Evolutionary conservation across 2,797 vertebrate genomes (phyloP).

Genomic region (Labeo calbasu): DNA sequence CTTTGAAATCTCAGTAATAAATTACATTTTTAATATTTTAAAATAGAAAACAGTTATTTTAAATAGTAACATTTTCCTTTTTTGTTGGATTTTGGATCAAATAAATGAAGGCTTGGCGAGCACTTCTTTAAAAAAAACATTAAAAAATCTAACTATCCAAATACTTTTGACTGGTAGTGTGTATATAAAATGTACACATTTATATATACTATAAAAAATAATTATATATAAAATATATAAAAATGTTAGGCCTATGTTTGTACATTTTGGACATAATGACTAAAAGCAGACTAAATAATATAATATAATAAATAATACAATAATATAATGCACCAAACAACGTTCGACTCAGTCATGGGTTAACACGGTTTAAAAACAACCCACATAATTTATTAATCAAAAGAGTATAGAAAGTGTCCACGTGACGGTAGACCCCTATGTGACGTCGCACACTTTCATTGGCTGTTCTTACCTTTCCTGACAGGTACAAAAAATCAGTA

Average conservation of each 20-base stretch:
- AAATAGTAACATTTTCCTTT: too few relatives aligned
- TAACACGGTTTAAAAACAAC: neutral
- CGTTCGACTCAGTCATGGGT: neutral
- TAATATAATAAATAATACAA: neutral
- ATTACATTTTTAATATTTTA: too few relatives aligned
- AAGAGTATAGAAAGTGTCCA: neutral
- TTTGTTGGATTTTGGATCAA: too few relatives aligned
- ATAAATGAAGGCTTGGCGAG: too few relatives aligned
- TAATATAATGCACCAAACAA: neutral
- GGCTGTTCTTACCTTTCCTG: conserved; percentile 45
- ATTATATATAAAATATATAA: neutral
- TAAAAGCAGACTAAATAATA: neutral
- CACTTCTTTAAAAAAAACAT: too few relatives aligned
- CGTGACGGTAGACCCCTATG: conserved; percentile 13
- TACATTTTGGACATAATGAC: too few relatives aligned
- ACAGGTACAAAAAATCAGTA: conserved; percentile 49
- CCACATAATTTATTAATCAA: neutral
- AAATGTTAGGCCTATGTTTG: too few relatives aligned
- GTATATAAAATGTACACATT: too few relatives aligned
- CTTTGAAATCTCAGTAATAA: too few relatives aligned
- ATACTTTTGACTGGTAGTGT: too few relatives aligned
- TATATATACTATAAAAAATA: neutral
- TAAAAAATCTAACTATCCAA: too few relatives aligned
- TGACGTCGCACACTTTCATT: conserved; percentile 51
- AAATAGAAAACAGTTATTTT: too few relatives aligned